Percentiles rank a stretch among this genome's conserved stretches.
Conservation (phyloP, 2,113 vertebrate genomes). For the Nyctibius bracteatus region DNA sequence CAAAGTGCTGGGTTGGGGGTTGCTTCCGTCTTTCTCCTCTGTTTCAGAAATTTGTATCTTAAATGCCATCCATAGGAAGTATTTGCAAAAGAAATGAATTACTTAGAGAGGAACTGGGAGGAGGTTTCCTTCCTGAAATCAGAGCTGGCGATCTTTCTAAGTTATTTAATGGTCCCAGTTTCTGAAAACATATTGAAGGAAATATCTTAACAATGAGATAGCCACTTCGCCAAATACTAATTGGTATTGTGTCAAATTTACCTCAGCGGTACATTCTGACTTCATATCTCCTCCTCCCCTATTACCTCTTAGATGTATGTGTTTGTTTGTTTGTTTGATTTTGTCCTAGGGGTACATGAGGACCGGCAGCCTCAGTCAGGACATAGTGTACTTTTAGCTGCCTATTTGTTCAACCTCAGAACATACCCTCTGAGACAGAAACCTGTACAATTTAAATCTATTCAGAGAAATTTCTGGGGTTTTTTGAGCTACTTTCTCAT, state of each 20-base stretch:
- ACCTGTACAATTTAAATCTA: background rate
- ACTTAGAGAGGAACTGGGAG: constrained; percentile 79
- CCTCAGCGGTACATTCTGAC: constrained; percentile 67
- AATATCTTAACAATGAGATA: constrained; percentile 83
- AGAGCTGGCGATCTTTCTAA: constrained; percentile 75
- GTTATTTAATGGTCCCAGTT: constrained; percentile 72
- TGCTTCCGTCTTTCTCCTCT: constrained; percentile 18
- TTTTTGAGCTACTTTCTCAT: background rate
- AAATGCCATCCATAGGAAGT: constrained; percentile 47
- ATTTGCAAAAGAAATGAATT: constrained; percentile 71
- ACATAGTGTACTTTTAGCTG: constrained; percentile 33
- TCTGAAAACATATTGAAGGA: constrained; percentile 83
- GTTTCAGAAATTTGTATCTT: constrained; percentile 39
- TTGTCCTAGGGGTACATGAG: background rate
- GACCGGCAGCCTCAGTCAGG: constrained; percentile 40
- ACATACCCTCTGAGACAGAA: constrained; percentile 12
- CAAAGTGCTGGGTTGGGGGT: background rate
- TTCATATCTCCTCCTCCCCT: constrained; percentile 66
- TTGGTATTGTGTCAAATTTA: constrained; percentile 75
- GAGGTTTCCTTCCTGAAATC: constrained; percentile 84
- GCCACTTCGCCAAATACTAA: constrained; percentile 74
- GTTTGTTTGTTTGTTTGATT: constrained; percentile 63
- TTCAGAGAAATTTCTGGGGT: background rate
- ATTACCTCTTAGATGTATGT: background rate
- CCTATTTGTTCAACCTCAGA: background rate